These are phyloP conservation scores for Canis aureus DNA, from an alignment of 2,113 vertebrate species.

Conservation along the genomic window DNA sequence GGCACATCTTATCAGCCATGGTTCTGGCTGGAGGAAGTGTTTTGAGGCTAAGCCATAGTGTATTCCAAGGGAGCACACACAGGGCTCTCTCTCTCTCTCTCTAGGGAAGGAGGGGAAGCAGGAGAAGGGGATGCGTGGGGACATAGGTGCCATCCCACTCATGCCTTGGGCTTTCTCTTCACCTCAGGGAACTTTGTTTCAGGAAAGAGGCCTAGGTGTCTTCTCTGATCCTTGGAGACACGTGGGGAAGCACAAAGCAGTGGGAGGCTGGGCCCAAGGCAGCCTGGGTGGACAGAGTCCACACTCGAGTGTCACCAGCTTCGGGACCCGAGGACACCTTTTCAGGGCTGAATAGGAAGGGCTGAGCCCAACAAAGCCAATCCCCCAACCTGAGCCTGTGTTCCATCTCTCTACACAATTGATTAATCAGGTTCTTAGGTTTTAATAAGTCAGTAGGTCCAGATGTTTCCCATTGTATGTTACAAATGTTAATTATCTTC, in stretches of 20 bases:
- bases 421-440: slow-evolving; percentile 66
- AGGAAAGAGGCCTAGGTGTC: no score
- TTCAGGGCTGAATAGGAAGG: not conserved
- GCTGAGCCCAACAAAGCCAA: rapidly evolving
- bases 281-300: not conserved
- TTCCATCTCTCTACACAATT: not conserved
- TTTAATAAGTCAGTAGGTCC: slow-evolving; percentile 76
- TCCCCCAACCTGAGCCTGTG: not conserved
- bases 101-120: not conserved
- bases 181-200: rapidly evolving
- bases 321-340: rapidly evolving
- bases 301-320: rapidly evolving
- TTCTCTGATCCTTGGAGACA: not conserved
- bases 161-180: not conserved
- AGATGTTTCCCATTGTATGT: slow-evolving; percentile 86
- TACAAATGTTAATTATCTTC: slow-evolving; percentile 88
- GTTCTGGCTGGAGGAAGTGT: not conserved
- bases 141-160: rapidly evolving
- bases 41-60: not conserved
- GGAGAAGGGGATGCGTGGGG: rapidly evolving
- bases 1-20: rapidly evolving
- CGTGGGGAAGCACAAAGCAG: not conserved
- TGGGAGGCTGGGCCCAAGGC: rapidly evolving
- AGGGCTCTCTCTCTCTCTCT: not conserved
- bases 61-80: rapidly evolving